Conservation (phyloP, 2,888 invertebrate genomes). For the Entomobrya proxima region DNA sequence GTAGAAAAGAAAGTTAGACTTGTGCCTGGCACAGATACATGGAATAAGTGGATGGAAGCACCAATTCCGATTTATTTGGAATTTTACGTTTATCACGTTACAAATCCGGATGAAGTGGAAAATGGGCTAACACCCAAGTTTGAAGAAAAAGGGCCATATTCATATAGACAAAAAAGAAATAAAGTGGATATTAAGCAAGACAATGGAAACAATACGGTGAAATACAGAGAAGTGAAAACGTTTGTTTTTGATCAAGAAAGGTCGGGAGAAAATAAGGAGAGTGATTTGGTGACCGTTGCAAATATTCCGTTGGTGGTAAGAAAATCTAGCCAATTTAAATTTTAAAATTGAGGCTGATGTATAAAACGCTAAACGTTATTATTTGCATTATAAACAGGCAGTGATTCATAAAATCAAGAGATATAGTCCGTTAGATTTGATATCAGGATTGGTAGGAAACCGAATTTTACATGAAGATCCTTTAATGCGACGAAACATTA, state of each 20-base stretch:
- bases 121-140: neutral
- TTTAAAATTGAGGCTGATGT: too few relatives aligned
- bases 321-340: neutral
- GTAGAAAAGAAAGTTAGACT: conserved; percentile 27
- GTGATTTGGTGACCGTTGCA: conserved; percentile 45
- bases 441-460: conserved; percentile 2
- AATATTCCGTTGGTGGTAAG: conserved; percentile 58
- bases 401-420: neutral
- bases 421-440: neutral
- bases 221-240: conserved; percentile 47
- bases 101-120: conserved; percentile 50
- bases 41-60: conserved; percentile 51
- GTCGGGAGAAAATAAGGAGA: conserved; percentile 31
- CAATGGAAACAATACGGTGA: conserved; percentile 45
- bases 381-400: too few relatives aligned
- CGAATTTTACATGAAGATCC: conserved; percentile 11
- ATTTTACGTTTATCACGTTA: conserved; percentile 43
- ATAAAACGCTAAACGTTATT: neutral
- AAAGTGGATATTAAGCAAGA: conserved; percentile 29
- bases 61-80: conserved; percentile 38
- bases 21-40: conserved; percentile 12
- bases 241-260: conserved; percentile 54
- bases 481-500: conserved; percentile 35
- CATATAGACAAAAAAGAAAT: conserved; percentile 10
- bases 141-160: conserved; percentile 42